These are phyloP conservation scores for Cetoscarus ocellatus DNA, from an alignment of 2,797 vertebrate genomes.

Conservation along the genomic window DNA sequence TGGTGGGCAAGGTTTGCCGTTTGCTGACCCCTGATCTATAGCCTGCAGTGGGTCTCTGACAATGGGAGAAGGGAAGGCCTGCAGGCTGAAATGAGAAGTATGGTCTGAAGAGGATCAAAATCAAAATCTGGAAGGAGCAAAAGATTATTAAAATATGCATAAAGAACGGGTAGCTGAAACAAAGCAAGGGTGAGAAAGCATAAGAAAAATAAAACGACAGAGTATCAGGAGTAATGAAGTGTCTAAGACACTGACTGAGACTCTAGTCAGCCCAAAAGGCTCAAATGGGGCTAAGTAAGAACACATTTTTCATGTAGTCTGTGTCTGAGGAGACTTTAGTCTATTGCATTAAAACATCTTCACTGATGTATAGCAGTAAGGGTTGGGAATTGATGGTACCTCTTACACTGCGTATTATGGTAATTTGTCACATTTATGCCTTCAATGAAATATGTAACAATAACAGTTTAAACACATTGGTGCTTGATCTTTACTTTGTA, in stretches of 20 bases:
- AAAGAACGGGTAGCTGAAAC: no score
- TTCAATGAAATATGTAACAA: neutral
- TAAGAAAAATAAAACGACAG: slow-evolving; percentile 1
- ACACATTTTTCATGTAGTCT: slow-evolving; percentile 28
- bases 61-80: no score
- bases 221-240: slow-evolving; percentile 37
- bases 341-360: slow-evolving; percentile 6
- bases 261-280: slow-evolving; percentile 21
- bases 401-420: neutral
- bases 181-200: slow-evolving; percentile 17
- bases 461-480: neutral
- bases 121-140: no score
- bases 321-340: slow-evolving; percentile 14
- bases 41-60: no score
- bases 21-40: no score
- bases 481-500: neutral
- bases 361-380: slow-evolving; percentile 4
- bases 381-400: neutral
- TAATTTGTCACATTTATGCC: slow-evolving; percentile 10
- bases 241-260: no score
- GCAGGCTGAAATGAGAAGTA: no score
- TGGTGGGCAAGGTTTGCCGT: no score
- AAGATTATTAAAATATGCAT: no score
- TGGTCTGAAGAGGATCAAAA: no score
- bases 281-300: slow-evolving; percentile 1